Conservation (phyloP, 2,888 invertebrate species). For the Eristalinus sepulchralis region DNA sequence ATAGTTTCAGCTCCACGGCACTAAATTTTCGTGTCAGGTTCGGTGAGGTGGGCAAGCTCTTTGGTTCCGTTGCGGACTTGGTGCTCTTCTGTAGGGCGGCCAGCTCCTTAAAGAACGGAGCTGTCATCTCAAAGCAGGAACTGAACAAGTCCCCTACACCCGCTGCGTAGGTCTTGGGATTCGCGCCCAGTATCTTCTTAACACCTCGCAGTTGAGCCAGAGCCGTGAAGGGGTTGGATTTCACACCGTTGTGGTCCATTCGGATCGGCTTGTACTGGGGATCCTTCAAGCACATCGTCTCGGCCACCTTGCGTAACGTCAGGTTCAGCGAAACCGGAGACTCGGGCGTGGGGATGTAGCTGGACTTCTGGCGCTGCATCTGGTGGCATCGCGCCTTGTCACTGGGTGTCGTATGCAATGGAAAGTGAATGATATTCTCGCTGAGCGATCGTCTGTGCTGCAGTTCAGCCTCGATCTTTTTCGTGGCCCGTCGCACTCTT, state of each 20-base stretch:
- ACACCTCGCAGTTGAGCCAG: conserved; percentile 90
- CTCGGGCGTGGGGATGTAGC: conserved; percentile 77
- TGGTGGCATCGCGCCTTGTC: conserved; percentile 89
- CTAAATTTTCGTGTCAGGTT: conserved; percentile 80
- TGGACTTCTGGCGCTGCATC: conserved; percentile 81
- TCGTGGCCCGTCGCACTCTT: conserved; percentile 78
- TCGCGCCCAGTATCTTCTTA: conserved; percentile 89
- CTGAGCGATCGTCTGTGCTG: conserved; percentile 88
- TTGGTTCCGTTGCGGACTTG: conserved; percentile 77
- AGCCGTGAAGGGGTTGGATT: conserved; percentile 88
- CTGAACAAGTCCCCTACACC: conserved; percentile 85
- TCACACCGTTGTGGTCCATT: conserved; percentile 79
- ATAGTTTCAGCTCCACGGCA: conserved; percentile 77
- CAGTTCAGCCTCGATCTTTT: conserved; percentile 78
- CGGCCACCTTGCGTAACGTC: conserved; percentile 87
- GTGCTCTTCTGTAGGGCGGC: conserved; percentile 76
- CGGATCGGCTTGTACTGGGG: conserved; percentile 88
- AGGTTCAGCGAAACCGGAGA: conserved; percentile 80
- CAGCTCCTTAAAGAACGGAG: conserved; percentile 83
- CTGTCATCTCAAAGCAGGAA: conserved; percentile 89
- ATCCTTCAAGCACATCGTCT: conserved; percentile 93
- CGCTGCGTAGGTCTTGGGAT: conserved; percentile 81
- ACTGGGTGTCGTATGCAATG: conserved; percentile 85
- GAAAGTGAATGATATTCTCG: conserved; percentile 85
- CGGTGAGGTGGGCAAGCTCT: conserved; percentile 83